These are phyloP conservation scores for Iselma pallidipennis DNA, from an alignment of 2,888 invertebrate species.

Conservation along the genomic window DNA sequence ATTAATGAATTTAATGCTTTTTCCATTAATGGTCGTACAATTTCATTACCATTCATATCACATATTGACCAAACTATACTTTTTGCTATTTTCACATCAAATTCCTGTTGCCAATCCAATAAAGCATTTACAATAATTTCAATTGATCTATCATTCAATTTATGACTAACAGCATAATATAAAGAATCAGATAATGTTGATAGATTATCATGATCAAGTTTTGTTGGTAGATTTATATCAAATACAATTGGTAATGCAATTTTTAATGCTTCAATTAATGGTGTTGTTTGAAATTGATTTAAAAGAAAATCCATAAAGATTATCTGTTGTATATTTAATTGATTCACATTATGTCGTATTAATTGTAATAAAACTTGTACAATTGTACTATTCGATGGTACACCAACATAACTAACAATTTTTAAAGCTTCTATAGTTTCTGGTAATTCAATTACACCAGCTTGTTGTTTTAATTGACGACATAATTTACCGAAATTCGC, in stretches of 20 bases:
- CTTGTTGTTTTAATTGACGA: slow-evolving; percentile 60
- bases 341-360: slow-evolving; percentile 64
- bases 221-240: slow-evolving; percentile 63
- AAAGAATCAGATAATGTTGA: slow-evolving; percentile 60
- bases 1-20: slow-evolving; percentile 59
- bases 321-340: slow-evolving; percentile 63
- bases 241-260: slow-evolving; percentile 70
- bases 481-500: slow-evolving; percentile 65
- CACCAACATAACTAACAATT: slow-evolving; percentile 62
- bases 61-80: slow-evolving; percentile 63
- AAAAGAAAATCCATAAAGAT: slow-evolving; percentile 67
- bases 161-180: slow-evolving; percentile 58
- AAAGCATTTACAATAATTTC: slow-evolving; percentile 61
- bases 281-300: slow-evolving; percentile 56
- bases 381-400: slow-evolving; percentile 63
- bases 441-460: slow-evolving; percentile 58
- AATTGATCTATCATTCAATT: slow-evolving; percentile 59
- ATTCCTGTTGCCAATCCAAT: slow-evolving; percentile 55
- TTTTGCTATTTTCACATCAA: slow-evolving; percentile 53
- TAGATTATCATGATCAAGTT: slow-evolving; percentile 62
- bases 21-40: slow-evolving; percentile 59
- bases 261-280: slow-evolving; percentile 66
- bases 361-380: slow-evolving; percentile 67
- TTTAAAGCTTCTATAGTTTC: slow-evolving; percentile 66
- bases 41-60: slow-evolving; percentile 55